phyloP scores from a whole-genome alignment of 2,113 vertebrate species.

The Petromus typicus region DNA sequence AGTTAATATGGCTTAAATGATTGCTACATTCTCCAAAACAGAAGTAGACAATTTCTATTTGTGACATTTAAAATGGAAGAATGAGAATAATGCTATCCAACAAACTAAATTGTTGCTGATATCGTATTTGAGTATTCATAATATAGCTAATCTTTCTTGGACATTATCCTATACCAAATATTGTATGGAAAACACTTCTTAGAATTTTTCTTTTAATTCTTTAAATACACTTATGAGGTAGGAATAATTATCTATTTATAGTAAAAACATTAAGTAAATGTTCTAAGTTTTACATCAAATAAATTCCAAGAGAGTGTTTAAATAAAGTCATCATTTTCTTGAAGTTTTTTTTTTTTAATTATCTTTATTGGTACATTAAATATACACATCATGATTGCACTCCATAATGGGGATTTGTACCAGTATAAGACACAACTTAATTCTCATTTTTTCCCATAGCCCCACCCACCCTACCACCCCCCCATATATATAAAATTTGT shows the following conservation, averaged over 20 bases:
- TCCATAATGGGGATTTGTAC: too few species aligned
- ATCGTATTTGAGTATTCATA: not conserved
- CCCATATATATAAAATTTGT: too few species aligned
- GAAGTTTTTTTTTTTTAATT: too few species aligned
- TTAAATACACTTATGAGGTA: not conserved
- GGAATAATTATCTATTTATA: not conserved
- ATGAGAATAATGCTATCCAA: not conserved
- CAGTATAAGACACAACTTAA: too few species aligned
- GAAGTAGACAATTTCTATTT: not conserved
- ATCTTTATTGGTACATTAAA: too few species aligned
- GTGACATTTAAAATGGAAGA: not conserved
- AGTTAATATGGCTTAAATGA: not conserved
- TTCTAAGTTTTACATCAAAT: conserved; percentile 18
- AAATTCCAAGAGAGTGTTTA: conserved; percentile 18
- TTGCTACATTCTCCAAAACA: not conserved
- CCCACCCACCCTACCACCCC: too few species aligned
- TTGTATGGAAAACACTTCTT: not conserved
- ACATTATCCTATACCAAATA: not conserved
- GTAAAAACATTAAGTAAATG: not conserved
- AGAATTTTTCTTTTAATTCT: not conserved
- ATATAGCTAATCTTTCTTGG: not conserved
- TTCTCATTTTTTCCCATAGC: too few species aligned
- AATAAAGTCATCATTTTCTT: not conserved
- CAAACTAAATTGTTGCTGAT: not conserved
- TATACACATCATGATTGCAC: too few species aligned